Conservation (phyloP, 2,113 vertebrate species). For the Pomatostomus ruficeps region DNA sequence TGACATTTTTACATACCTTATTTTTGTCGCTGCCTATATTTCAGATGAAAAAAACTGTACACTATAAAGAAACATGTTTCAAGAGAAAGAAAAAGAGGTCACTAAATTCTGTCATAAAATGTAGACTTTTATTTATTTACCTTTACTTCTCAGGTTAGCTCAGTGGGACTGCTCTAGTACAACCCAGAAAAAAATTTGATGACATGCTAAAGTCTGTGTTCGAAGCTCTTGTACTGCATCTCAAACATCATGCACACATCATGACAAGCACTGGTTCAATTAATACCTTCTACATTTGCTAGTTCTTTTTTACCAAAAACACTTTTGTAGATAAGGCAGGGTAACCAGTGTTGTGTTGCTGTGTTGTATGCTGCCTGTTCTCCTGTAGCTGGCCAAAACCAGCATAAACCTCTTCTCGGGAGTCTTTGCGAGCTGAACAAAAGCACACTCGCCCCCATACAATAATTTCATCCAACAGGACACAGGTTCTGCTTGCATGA, state of each 20-base stretch:
- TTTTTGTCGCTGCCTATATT: not conserved
- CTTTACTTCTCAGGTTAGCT: not conserved
- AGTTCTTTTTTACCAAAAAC: not conserved
- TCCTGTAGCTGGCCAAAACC: not conserved
- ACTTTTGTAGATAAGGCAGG: not conserved
- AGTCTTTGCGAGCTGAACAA: not conserved
- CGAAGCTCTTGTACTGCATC: rapidly evolving
- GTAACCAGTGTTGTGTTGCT: not conserved
- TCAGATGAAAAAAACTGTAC: not conserved
- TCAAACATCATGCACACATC: not conserved
- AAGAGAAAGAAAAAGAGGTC: not conserved
- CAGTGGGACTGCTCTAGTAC: not conserved
- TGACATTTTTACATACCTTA: slow-evolving; percentile 10
- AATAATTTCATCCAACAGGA: not conserved
- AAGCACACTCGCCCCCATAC: not conserved
- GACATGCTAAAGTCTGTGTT: not conserved
- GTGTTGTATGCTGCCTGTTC: not conserved
- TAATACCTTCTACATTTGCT: not conserved
- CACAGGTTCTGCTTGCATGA: not conserved
- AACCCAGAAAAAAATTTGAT: not conserved
- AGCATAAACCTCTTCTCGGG: not conserved
- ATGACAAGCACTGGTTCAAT: not conserved
- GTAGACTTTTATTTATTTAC: not conserved
- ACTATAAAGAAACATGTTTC: not conserved
- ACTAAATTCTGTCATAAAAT: not conserved